These are phyloP conservation scores for Zoanthus sansibaricus DNA, from an alignment of 92 coral and sea anemone genomes.

Conservation along the genomic window DNA sequence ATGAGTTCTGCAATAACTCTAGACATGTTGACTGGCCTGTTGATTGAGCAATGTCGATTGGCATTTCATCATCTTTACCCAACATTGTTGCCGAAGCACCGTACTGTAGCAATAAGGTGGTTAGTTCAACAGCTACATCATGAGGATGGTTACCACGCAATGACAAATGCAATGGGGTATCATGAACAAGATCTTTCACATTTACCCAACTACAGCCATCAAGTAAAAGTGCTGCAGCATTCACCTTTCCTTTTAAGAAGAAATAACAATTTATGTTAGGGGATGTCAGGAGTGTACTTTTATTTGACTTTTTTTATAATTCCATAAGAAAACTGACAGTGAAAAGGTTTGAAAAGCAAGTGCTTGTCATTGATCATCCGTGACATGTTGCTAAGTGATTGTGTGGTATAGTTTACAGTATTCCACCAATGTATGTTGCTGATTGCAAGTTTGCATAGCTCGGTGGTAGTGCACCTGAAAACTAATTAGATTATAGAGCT, in stretches of 20 bases:
- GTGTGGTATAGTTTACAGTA: too few relatives aligned
- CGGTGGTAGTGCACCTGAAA: too few relatives aligned
- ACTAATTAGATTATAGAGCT: too few relatives aligned
- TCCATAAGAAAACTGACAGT: too few relatives aligned
- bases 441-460: too few relatives aligned
- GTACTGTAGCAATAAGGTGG: constrained; percentile 75
- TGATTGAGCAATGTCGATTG: constrained; percentile 72
- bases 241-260: constrained; percentile 69
- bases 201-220: constrained; percentile 85
- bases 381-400: too few relatives aligned
- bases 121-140: constrained; percentile 80
- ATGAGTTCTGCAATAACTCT: constrained; percentile 75
- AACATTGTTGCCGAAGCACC: constrained; percentile 84
- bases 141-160: constrained; percentile 81
- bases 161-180: constrained; percentile 89
- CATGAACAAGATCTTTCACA: constrained; percentile 84
- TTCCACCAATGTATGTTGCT: too few relatives aligned
- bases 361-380: too few relatives aligned
- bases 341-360: too few relatives aligned
- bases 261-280: too few relatives aligned
- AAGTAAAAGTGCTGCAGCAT: constrained; percentile 70
- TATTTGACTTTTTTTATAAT: too few relatives aligned
- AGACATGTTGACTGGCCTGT: constrained; percentile 76
- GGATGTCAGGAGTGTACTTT: too few relatives aligned
- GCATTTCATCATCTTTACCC: constrained; percentile 89